These are phyloP conservation scores for Caenorhabditis plicata DNA, from an alignment of 2,888 invertebrate species.

Conservation along the genomic window DNA sequence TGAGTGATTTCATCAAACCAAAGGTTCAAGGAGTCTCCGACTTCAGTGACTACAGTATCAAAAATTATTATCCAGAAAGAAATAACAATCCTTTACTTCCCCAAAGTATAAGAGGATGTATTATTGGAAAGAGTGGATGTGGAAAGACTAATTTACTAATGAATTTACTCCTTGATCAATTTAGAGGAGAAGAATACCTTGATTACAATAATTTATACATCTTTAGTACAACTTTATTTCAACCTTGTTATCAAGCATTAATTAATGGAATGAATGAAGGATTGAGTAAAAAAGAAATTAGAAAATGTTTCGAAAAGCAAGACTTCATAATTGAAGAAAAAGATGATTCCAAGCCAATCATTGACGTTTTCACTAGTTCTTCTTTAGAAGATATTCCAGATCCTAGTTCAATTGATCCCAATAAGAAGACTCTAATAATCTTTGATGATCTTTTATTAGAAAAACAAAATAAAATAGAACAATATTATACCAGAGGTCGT, in stretches of 20 bases:
- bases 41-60: conserved; percentile 18
- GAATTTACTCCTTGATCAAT: conserved; percentile 37
- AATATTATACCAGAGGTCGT: conserved; percentile 44
- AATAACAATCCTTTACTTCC: conserved; percentile 40
- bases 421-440: conserved; percentile 43
- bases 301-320: conserved; percentile 27
- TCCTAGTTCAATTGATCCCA: conserved; percentile 31
- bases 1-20: too few species aligned
- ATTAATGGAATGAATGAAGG: conserved; percentile 36
- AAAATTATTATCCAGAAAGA: conserved; percentile 38
- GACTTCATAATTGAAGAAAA: conserved; percentile 28
- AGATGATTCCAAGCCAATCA: conserved; percentile 14
- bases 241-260: conserved; percentile 44
- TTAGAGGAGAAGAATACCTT: conserved; percentile 29
- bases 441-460: conserved; percentile 43
- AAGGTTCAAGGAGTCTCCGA: too few species aligned
- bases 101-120: conserved; percentile 45
- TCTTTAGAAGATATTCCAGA: conserved; percentile 39
- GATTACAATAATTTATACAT: conserved; percentile 47
- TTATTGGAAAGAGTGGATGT: conserved; percentile 48
- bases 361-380: conserved; percentile 15
- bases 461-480: conserved; percentile 50
- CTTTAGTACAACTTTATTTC: conserved; percentile 46
- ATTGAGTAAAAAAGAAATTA: conserved; percentile 40
- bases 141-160: conserved; percentile 47